Conservation (phyloP, 2,113 vertebrate species). For the Syngnathus typhle region DNA sequence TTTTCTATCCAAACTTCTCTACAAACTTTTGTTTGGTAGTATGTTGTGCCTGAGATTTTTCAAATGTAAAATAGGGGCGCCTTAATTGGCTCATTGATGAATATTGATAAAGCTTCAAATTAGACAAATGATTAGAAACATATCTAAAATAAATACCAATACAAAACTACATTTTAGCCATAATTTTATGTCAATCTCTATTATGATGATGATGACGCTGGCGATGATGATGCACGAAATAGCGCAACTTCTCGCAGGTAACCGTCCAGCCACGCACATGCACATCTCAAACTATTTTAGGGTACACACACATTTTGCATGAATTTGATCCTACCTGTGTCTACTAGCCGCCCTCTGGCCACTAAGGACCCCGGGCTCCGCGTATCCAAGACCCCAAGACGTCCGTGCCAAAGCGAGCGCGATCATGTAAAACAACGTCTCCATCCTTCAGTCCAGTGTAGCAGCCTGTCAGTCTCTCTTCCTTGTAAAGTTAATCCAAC, state of each 20-base stretch:
- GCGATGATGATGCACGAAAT: no score
- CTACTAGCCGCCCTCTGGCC: slow-evolving; percentile 66
- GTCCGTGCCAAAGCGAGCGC: slow-evolving; percentile 26
- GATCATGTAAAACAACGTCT: slow-evolving; percentile 44
- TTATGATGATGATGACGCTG: no score
- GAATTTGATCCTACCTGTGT: slow-evolving; percentile 61
- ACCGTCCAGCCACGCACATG: no score
- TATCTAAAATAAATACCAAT: not conserved
- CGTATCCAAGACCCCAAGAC: slow-evolving; percentile 49
- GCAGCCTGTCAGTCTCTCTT: slow-evolving; percentile 5
- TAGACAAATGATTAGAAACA: not conserved
- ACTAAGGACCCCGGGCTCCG: slow-evolving; percentile 43
- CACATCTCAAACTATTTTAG: not conserved
- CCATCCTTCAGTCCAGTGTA: slow-evolving; percentile 46
- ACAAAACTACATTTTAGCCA: not conserved
- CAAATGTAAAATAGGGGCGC: no score
- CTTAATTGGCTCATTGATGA: no score
- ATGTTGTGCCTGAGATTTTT: not conserved
- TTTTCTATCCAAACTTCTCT: no score
- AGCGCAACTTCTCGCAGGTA: no score
- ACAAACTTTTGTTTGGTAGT: not conserved
- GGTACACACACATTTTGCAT: not conserved
- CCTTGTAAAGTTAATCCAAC: slow-evolving; percentile 13
- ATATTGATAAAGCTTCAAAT: not conserved
- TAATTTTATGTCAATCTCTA: not conserved